Conservation (phyloP, 2,888 invertebrate species). For the Sinopyrophorus schimmeli region DNA sequence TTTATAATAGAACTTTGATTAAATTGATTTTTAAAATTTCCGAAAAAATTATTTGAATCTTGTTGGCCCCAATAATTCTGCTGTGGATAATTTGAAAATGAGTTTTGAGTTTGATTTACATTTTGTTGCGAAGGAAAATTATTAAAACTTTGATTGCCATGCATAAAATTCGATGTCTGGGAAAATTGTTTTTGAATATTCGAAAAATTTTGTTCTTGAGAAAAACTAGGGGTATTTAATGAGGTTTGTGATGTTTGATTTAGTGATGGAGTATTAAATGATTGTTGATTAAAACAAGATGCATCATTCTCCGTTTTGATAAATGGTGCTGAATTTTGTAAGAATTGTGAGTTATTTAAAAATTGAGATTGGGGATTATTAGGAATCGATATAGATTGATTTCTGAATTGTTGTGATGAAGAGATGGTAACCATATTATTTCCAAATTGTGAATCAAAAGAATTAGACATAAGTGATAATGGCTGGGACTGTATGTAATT, state of each 20-base stretch:
- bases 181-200: constrained; percentile 4
- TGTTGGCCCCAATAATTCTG: constrained; percentile 20
- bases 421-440: too few species aligned
- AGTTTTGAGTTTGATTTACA: constrained; percentile 24
- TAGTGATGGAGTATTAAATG: constrained; percentile 1
- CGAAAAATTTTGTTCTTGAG: constrained; percentile 35
- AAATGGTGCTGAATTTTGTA: neutral
- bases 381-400: constrained; percentile 9
- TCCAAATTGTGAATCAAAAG: constrained; percentile 13
- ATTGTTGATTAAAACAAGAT: constrained; percentile 14
- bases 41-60: constrained; percentile 14
- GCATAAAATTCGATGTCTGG: constrained; percentile 5
- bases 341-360: neutral
- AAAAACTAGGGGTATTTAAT: constrained; percentile 39
- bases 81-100: constrained; percentile 28
- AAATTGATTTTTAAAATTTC: constrained; percentile 38
- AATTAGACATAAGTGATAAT: constrained; percentile 3
- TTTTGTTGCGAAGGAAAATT: constrained; percentile 18
- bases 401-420: too few species aligned
- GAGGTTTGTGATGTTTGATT: neutral
- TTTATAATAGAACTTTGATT: constrained; percentile 11
- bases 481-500: constrained; percentile 1
- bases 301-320: constrained; percentile 6
- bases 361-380: constrained; percentile 1
- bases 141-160: constrained; percentile 27